Percentiles rank a stretch among this genome's conserved stretches.
Evolutionary conservation across 2,888 invertebrate genomes (phyloP).

Genomic region (Cepaea hortensis): DNA sequence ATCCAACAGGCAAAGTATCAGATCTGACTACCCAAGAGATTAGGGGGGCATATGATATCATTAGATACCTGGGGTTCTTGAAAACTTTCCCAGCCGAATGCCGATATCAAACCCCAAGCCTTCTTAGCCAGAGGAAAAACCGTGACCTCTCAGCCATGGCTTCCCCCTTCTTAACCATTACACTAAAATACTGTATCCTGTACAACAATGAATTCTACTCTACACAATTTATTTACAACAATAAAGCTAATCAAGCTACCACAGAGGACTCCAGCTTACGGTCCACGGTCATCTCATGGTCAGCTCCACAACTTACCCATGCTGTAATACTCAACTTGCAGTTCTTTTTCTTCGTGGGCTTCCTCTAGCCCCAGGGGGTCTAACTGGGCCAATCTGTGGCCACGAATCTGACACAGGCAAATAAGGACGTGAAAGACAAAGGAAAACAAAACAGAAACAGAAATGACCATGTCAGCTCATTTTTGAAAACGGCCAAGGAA

Average conservation of each 20-base stretch:
- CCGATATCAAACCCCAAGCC: too few species aligned
- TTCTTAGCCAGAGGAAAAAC: too few species aligned
- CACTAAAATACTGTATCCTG: neutral
- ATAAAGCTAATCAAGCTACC: neutral
- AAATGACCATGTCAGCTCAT: too few species aligned
- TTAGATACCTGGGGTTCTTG: too few species aligned
- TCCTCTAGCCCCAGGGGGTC: conserved; percentile 92
- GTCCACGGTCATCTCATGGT: neutral
- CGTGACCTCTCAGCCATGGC: too few species aligned
- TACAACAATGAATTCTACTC: neutral
- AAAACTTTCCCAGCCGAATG: too few species aligned
- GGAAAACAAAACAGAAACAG: neutral
- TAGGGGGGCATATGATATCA: too few species aligned
- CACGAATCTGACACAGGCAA: conserved; percentile 86
- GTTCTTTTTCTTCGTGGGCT: conserved; percentile 30
- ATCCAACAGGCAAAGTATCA: too few species aligned
- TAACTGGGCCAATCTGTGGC: conserved; percentile 97
- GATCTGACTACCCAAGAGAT: too few species aligned
- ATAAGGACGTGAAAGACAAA: conserved; percentile 17
- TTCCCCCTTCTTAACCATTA: too few species aligned
- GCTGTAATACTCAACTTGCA: conserved; percentile 50
- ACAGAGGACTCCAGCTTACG: too few species aligned
- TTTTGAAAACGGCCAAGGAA: too few species aligned
- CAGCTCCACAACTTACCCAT: conserved; percentile 54
- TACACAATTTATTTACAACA: neutral